Evolutionary conservation across 2,888 invertebrate genomes (phyloP), one percentile per base, ranked within the genome.

Genomic region (Phlogophora meticulosa): DNA sequence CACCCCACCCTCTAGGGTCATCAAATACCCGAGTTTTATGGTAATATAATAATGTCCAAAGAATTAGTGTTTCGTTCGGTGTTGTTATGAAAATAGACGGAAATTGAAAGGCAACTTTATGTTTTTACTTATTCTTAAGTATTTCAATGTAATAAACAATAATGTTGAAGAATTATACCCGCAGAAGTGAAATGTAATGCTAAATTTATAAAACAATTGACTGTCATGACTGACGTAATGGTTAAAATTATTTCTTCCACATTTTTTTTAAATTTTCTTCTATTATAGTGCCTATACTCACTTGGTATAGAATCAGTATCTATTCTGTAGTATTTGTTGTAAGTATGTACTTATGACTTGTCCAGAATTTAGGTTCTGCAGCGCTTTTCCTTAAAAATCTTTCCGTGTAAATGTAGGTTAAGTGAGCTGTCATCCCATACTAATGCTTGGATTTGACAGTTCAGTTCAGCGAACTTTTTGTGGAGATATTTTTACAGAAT

Each of bases 1-100:
- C 48, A 15, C 58, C 58, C 74, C 69, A 49, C 56, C 43, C 42
- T 46, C 46, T 68, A 78, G 68, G 80, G 80, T 72, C 58, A 52
- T 66, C 78, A 71, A 68, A 59, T 55, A 56, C n/a, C 46, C n/a
- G 22, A 32, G 57, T 49, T 58, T 64, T 67, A 51, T 42, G 13
- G 45, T 76, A 57, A 58, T 36, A 38, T 28, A 55, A 40, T 58
- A 43, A 61, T 76, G 53, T 56, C 20, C 9, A 17, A 40, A 43
- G 56, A 69, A 51, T 67, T 13, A 10, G 2, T 61, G 22, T 42
- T 60, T 13, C 38, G 7, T 17, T 68, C 22, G 11, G 40, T 36
- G 40, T 28, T 45, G 10, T 11, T 22, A 52, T 68, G 5, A 55
- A 49, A 34, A 24, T 32, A 20, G 11, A 34, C 38, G 3, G 32